Percentiles rank a stretch among this genome's conserved stretches.
Evolutionary conservation across 2,888 invertebrate genomes (phyloP).

Genomic region (Drosophila aldrichi): DNA sequence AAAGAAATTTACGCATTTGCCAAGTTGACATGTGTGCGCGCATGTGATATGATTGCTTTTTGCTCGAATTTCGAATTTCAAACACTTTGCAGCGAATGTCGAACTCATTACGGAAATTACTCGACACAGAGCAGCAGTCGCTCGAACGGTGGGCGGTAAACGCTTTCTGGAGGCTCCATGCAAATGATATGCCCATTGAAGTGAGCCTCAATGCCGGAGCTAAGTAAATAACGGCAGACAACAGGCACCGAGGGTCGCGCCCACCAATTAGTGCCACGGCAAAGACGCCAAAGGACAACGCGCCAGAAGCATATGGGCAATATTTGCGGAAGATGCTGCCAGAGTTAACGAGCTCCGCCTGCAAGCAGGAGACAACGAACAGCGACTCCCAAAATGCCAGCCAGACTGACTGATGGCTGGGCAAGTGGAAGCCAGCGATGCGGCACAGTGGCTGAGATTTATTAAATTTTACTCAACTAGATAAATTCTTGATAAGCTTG

Average conservation of each 20-base stretch:
- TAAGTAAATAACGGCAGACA: slow-evolving; percentile 57
- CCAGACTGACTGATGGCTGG: slow-evolving; percentile 30
- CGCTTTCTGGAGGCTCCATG: slow-evolving; percentile 3
- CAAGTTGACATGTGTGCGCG: slow-evolving; percentile 45
- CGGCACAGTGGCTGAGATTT: slow-evolving; percentile 13
- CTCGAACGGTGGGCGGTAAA: not conserved
- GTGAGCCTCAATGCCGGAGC: slow-evolving; percentile 43
- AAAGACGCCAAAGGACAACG: not conserved
- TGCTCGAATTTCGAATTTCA: slow-evolving; percentile 66
- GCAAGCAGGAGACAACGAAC: too few relatives aligned
- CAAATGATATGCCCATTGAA: slow-evolving; percentile 70
- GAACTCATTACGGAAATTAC: slow-evolving; percentile 81
- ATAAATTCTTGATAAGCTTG: slow-evolving; percentile 9
- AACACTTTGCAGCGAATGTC: slow-evolving; percentile 72
- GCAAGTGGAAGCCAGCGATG: slow-evolving; percentile 17
- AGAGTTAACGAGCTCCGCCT: not conserved
- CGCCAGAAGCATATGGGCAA: slow-evolving; percentile 27
- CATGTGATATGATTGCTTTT: slow-evolving; percentile 71
- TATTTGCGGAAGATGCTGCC: slow-evolving; percentile 5
- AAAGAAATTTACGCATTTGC: slow-evolving; percentile 67
- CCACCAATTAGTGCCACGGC: slow-evolving; percentile 42
- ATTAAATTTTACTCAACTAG: not conserved
- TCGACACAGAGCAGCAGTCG: slow-evolving; percentile 57
- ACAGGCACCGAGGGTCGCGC: slow-evolving; percentile 18
- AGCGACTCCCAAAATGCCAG: slow-evolving; percentile 5